These are phyloP conservation scores for Threskiornis aethiopicus DNA, from an alignment of 2,797 vertebrate genomes.

Conservation along the genomic window DNA sequence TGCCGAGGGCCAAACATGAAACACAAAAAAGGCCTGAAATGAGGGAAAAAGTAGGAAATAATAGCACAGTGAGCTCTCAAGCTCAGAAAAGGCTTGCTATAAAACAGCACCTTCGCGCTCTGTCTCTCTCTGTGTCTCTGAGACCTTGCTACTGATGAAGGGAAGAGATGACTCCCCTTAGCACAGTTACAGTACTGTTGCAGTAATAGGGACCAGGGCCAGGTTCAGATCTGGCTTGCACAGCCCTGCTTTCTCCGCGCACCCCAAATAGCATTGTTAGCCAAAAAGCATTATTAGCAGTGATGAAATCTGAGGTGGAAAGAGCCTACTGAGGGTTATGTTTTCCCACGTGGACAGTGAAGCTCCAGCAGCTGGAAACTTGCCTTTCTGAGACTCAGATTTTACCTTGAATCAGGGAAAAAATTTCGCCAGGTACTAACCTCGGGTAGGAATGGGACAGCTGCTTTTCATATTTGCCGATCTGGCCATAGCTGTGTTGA, in stretches of 20 bases:
- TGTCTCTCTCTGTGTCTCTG: not conserved
- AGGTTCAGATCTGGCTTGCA: not conserved
- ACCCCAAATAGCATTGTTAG: not conserved
- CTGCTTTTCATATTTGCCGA: not conserved
- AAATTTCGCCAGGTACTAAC: not conserved
- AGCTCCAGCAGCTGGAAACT: not conserved
- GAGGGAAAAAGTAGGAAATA: constrained; percentile 4
- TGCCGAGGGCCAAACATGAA: constrained; percentile 53
- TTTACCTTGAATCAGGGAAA: not conserved
- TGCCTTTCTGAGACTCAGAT: not conserved
- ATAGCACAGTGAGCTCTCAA: constrained; percentile 3
- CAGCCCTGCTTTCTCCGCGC: not conserved
- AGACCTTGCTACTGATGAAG: constrained; percentile 5
- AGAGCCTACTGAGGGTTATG: not conserved
- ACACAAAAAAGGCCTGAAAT: constrained; percentile 42
- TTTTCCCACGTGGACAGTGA: not conserved
- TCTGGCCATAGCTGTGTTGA: not conserved
- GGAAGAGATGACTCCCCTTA: constrained; percentile 28
- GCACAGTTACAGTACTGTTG: not conserved
- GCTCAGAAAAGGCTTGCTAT: constrained; percentile 7
- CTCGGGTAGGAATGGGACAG: not conserved
- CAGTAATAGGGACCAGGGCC: not conserved
- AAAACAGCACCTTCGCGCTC: constrained; percentile 10
- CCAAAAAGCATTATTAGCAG: not conserved
- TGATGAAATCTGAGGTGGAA: not conserved